Percentiles rank a stretch among this genome's conserved stretches.
phyloP scores from a whole-genome alignment of 2,113 vertebrate species.

The Monopterus albus region DNA sequence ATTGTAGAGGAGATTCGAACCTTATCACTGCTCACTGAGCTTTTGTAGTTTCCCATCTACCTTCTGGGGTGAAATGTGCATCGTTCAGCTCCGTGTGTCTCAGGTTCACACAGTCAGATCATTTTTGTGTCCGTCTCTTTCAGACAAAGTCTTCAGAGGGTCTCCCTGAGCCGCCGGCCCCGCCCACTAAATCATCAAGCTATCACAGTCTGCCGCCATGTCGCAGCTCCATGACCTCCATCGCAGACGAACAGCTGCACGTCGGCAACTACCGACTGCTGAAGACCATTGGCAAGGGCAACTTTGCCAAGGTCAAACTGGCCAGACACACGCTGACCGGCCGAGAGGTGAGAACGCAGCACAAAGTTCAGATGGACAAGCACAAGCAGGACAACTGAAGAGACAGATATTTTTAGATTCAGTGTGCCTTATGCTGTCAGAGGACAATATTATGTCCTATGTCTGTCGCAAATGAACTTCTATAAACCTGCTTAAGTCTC shows the following conservation, averaged over 20 bases:
- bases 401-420: too few relatives aligned
- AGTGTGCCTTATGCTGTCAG: too few relatives aligned
- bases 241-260: constrained; percentile 67
- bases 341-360: constrained; percentile 65
- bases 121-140: not conserved
- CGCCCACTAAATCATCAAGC: constrained; percentile 43
- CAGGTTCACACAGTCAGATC: too few relatives aligned
- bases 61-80: not conserved
- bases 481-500: too few relatives aligned
- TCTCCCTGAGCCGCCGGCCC: constrained; percentile 37
- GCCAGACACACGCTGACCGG: constrained; percentile 71
- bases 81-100: not conserved
- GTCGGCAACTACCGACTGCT: constrained; percentile 75
- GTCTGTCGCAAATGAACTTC: too few relatives aligned
- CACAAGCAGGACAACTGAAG: too few relatives aligned
- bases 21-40: not conserved
- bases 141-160: constrained; percentile 42
- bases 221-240: constrained; percentile 43
- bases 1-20: not conserved
- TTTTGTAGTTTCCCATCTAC: too few relatives aligned
- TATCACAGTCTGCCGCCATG: constrained; percentile 36
- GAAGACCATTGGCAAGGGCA: constrained; percentile 78
- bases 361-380: too few relatives aligned
- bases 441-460: too few relatives aligned
- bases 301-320: constrained; percentile 79